Evolutionary conservation across 2,888 invertebrate species (phyloP), one percentile per base, ranked within the genome.

Genomic region (Mantis religiosa): DNA sequence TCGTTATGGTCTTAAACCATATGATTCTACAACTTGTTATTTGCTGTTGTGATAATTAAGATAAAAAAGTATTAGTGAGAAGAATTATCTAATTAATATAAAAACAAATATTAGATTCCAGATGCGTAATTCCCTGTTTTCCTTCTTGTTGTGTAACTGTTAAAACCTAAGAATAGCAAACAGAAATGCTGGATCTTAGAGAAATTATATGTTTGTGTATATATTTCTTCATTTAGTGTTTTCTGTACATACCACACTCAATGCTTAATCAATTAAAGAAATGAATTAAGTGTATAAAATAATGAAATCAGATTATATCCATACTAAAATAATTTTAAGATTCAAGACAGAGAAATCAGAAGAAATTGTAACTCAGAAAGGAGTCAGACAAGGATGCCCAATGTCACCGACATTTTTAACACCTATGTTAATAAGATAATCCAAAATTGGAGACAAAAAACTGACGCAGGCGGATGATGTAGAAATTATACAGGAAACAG

Each of bases 81-180:
- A 85, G 41, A 86, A 71, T 89, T 54, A 86, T 88, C 81, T 87
- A 88, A 83, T 89, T 89, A 89, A 88, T 87, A 87, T 87, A 87
- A 82, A 83, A 87, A 47, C n/a, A 71, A 83, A 89, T 88, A 41
- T 81, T 83, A 89, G 87, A 83, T 87, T 88, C 81, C 81, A 89
- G 86, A 90, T 89, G 85, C 87, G 83, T 86, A 47, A 88, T 86
- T 88, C 82, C 85, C 87, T 86, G 87, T 86, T 89, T 88, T 87
- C 82, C 88, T 90, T 89, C 90, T 90, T 88, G 89, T 88, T 88
- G 90, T 90, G 88, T 87, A 89, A 82, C 86, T 89, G 90, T 87
- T 89, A 83, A 87, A 88, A 87, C 81, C 54, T 85, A 87, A 90
- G 84, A 88, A 89, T 89, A 89, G 90, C 85, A 90, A 89, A 89